Percentiles rank a stretch among this genome's conserved stretches.
Conservation (phyloP, 2,113 vertebrate species). For the Dicentrarchus labrax region DNA sequence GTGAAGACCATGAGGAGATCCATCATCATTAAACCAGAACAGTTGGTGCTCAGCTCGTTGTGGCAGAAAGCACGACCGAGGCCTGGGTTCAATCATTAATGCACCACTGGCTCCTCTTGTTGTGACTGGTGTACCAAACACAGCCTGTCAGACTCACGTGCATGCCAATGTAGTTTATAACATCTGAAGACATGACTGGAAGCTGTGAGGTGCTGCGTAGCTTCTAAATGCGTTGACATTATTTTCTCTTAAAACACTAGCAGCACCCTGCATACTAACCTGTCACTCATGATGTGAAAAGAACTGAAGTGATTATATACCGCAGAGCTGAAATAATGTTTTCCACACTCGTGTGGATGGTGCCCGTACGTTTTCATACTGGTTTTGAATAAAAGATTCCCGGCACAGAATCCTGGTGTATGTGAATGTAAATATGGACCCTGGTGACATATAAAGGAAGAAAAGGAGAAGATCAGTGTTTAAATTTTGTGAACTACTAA, state of each 20-base stretch:
- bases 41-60: background rate
- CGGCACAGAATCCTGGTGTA: background rate
- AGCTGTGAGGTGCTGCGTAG: background rate
- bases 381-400: background rate
- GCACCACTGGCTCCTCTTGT: conserved; percentile 9
- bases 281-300: background rate
- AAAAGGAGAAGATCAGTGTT: too few species aligned
- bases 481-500: too few species aligned
- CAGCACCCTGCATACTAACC: background rate
- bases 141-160: background rate
- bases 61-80: background rate
- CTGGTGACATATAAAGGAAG: background rate
- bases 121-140: conserved; percentile 39
- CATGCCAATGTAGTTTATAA: conserved; percentile 26
- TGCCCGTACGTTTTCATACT: background rate
- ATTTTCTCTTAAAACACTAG: background rate
- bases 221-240: background rate
- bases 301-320: background rate
- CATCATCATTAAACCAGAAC: conserved; percentile 34
- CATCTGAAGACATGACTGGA: background rate
- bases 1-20: conserved; percentile 34
- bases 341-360: background rate
- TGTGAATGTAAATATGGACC: background rate
- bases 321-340: background rate
- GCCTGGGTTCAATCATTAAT: conserved; percentile 16